These are phyloP conservation scores for Pissodes strobi DNA, from an alignment of 1,140 invertebrate genomes.

Conservation along the genomic window DNA sequence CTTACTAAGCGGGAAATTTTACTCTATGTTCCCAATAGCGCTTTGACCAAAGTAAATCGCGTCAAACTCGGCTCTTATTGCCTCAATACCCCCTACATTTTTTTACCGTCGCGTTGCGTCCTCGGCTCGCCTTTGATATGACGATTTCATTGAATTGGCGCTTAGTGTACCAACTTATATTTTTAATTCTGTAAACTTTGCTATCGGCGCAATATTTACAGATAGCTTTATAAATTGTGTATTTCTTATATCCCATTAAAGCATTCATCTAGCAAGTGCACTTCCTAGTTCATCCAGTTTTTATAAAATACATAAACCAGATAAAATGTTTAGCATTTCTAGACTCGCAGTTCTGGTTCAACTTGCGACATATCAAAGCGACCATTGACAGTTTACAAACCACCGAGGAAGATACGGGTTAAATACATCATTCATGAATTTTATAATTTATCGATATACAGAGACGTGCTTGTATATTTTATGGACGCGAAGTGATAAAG, in stretches of 20 bases:
- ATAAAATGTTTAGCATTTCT: constrained; percentile 25
- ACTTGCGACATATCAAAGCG: constrained; percentile 27
- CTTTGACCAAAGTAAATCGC: no score
- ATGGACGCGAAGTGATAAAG: no score
- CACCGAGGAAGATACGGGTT: constrained; percentile 19
- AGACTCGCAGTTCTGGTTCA: constrained; percentile 17
- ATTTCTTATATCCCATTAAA: background rate
- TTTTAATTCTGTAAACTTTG: no score
- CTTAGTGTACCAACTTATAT: no score
- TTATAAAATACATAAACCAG: constrained; percentile 7
- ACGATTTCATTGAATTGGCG: no score
- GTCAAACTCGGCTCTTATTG: no score
- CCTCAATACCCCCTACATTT: no score
- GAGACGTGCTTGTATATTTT: background rate
- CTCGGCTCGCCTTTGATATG: no score
- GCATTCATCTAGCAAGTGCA: background rate
- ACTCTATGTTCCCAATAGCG: no score
- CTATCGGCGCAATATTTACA: no score
- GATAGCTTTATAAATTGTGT: background rate
- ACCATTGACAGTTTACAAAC: constrained; percentile 27
- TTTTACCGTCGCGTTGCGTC: no score
- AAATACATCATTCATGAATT: constrained; percentile 29
- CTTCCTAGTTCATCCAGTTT: constrained; percentile 22
- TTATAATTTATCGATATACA: constrained; percentile 19
- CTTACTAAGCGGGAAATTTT: no score